Evolutionary conservation across 2,888 invertebrate species (phyloP), one percentile per base, ranked within the genome.

Genomic region (Apomyelois bistriatella): DNA sequence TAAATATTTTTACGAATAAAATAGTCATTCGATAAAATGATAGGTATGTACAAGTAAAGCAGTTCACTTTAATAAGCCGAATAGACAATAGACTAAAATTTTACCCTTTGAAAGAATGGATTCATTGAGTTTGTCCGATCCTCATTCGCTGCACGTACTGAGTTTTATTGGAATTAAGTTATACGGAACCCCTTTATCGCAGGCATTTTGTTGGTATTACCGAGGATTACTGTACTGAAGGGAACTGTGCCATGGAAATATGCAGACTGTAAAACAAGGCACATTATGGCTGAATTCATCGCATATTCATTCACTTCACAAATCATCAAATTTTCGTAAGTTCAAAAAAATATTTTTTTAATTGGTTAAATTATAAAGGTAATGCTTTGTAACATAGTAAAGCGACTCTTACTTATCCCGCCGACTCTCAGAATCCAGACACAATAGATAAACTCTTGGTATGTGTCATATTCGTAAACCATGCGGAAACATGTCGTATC

Each of bases 161-260:
- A 77, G 80, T 85, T 86, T 85, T 84, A 85, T 85, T 82, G 81
- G 86, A 79, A 85, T 86, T 87, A 87, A 86, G 83, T 78, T 76
- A 71, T 75, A 72, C 66, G 58, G 77, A 85, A 85, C 86, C 88
- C 22, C 88, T 86, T 88, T 78, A 70, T 74, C 71, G 75, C 73
- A 72, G 74, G 70, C 81, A 68, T 79, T 82, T 81, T 76, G 72
- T 68, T 68, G 65, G 85, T 70, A 75, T 86, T 81, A 79, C 68
- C 54, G 55, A 59, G 82, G 85, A 84, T 87, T 86, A 85, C 72
- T 49, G 59, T 50, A 62, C 63, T 61, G 52, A 13, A 52, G 52
- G 43, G 64, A 68, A 72, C 73, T 79, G 78, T 73, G 70, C 63
- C 65, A 61, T 59, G 58, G 56, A 63, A 58, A 64, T 59, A 58